A percentile compares a stretch with the other conserved stretches of the same genome.
phyloP scores from a whole-genome alignment of 2,888 invertebrate genomes.

The Dichetophora obliterata region DNA sequence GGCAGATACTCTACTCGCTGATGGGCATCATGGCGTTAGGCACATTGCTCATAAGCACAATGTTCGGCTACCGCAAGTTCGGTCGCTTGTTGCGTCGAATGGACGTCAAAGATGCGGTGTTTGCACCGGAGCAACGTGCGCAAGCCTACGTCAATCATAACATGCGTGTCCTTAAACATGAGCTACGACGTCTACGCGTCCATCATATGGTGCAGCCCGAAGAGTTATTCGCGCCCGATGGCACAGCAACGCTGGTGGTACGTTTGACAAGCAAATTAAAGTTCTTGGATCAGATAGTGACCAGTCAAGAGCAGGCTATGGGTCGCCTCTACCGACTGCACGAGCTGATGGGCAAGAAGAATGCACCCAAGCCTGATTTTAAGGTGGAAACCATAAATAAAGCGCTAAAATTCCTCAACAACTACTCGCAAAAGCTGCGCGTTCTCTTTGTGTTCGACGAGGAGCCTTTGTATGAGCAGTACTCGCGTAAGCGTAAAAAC shows the following conservation, averaged over 20 bases:
- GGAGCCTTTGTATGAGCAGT: slow-evolving; percentile 30
- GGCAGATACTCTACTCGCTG: slow-evolving; percentile 49
- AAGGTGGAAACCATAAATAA: slow-evolving; percentile 46
- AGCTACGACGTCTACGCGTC: slow-evolving; percentile 43
- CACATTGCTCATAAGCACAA: slow-evolving; percentile 36
- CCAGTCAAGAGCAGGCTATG: slow-evolving; percentile 18
- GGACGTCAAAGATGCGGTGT: background rate
- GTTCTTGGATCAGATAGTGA: slow-evolving; percentile 39
- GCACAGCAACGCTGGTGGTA: slow-evolving; percentile 40
- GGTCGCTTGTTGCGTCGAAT: slow-evolving; percentile 2
- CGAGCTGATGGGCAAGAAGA: slow-evolving; percentile 37
- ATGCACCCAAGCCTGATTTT: slow-evolving; percentile 36
- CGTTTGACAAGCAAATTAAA: slow-evolving; percentile 45
- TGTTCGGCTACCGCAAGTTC: slow-evolving; percentile 42
- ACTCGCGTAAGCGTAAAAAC: slow-evolving; percentile 31
- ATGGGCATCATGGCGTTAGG: slow-evolving; percentile 45
- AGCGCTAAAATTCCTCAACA: slow-evolving; percentile 46
- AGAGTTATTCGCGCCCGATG: slow-evolving; percentile 44
- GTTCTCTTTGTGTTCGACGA: slow-evolving; percentile 50
- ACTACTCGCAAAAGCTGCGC: slow-evolving; percentile 44
- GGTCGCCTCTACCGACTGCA: slow-evolving; percentile 45
- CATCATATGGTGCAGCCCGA: slow-evolving; percentile 44
- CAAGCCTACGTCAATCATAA: slow-evolving; percentile 43
- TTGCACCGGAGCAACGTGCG: slow-evolving; percentile 41
- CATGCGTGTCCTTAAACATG: slow-evolving; percentile 44